Evolutionary conservation across 2,888 invertebrate genomes (phyloP), one percentile per base, ranked within the genome.

Genomic region (Stenichneumon culpator): DNA sequence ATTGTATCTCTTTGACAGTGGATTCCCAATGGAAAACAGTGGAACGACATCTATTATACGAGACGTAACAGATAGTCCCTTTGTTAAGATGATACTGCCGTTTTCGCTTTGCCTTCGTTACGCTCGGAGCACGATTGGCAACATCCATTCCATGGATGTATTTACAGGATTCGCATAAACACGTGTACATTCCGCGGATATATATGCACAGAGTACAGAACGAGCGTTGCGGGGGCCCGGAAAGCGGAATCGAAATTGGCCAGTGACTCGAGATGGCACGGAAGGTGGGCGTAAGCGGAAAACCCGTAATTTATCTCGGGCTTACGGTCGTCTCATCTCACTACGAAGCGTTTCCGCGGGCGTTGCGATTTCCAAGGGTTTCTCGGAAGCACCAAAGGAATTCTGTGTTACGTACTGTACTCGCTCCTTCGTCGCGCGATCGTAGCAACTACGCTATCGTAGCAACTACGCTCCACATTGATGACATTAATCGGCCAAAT

Each of bases 241-340:
- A 44, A 63, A 82, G 65, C 32, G 52, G 81, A 88, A 86, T 86
- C 68, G 78, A 86, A 86, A 87, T 87, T 83, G 77, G 83, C 80
- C 74, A 50, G 80, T 79, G 81, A 77, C 70, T 83, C 69, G 87
- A 77, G 82, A 82, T 85, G 86, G 87, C 82, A 86, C 87, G 82
- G 84, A 88, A 86, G 78, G 87, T 86, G 86, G 87, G 86, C 88
- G 88, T 87, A 86, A 88, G 83, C 87, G 79, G 77, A 84, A 87
- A 86, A 79, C 87, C 83, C 86, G 87, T 89, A 88, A 88, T 88
- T 88, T 87, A 86, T 83, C 83, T 68, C 44, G 65, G 82, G 82
- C 87, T 88, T 87, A 88, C 86, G 82, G 79, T 83, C 79, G 77
- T 32, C 50, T 67, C 77, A 73, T 69, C 68, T 73, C 75, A 67